A percentile compares a stretch with the other conserved stretches of the same genome.
Evolutionary conservation across 1,140 invertebrate genomes (phyloP).

Genomic region (Steinernema khuongi): DNA sequence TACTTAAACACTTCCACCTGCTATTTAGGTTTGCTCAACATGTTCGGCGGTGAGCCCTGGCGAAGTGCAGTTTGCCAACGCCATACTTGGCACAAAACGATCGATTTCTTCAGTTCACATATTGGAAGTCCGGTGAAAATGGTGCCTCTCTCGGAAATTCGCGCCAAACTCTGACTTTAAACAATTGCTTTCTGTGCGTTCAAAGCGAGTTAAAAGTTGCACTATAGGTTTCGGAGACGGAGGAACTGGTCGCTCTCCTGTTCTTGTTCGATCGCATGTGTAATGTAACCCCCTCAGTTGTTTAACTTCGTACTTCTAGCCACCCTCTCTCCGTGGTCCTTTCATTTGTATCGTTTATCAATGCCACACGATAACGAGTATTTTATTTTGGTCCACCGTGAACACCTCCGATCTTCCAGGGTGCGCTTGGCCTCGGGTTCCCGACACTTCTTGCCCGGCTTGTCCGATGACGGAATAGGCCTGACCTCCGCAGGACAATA

Average conservation of each 20-base stretch:
- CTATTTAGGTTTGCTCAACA: background rate
- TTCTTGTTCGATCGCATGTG: no score
- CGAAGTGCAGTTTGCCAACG: background rate
- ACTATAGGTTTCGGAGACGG: background rate
- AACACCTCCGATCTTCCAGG: background rate
- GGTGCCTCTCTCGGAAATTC: background rate
- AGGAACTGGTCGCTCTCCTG: background rate
- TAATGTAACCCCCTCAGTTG: background rate
- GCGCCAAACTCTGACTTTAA: background rate
- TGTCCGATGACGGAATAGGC: no score
- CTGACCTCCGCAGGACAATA: no score
- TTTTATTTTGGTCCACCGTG: background rate
- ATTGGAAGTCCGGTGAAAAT: background rate
- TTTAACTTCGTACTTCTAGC: background rate
- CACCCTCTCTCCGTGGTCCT: background rate
- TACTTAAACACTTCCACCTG: background rate
- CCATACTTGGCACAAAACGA: constrained; percentile 3
- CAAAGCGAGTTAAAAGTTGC: background rate
- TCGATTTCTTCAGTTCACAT: constrained; percentile 7
- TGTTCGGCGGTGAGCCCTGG: constrained; percentile 4
- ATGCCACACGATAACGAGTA: constrained; percentile 6
- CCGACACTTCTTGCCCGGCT: no score
- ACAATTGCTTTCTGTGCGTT: background rate
- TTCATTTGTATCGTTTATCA: constrained; percentile 3
- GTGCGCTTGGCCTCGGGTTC: no score